Conservation (phyloP, 2,888 invertebrate species). For the Margaritifera margaritifera region DNA sequence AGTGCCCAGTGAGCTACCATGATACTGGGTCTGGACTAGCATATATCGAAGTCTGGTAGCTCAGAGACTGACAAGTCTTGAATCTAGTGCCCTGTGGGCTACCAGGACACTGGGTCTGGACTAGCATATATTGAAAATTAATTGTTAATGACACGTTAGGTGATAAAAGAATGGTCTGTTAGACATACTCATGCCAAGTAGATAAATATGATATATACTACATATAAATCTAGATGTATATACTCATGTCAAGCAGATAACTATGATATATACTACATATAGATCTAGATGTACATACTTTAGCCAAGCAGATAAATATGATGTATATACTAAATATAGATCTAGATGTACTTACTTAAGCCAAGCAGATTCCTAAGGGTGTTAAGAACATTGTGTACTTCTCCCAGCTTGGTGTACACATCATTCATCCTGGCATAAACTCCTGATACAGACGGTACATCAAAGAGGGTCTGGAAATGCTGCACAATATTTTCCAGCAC, state of each 20-base stretch:
- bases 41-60: too few species aligned
- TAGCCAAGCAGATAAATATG: constrained; percentile 65
- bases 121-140: too few species aligned
- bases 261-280: not conserved
- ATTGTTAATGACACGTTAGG: too few species aligned
- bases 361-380: constrained; percentile 65
- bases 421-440: constrained; percentile 71
- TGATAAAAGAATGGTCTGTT: too few species aligned
- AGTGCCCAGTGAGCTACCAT: too few species aligned
- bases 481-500: constrained; percentile 65
- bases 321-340: not conserved
- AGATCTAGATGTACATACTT: constrained; percentile 39
- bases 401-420: constrained; percentile 66
- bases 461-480: constrained; percentile 71
- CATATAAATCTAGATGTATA: constrained; percentile 7
- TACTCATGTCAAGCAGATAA: constrained; percentile 66
- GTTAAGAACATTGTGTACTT: constrained; percentile 66
- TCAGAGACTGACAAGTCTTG: too few species aligned
- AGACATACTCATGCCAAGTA: not conserved
- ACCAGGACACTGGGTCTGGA: too few species aligned
- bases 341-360: constrained; percentile 49
- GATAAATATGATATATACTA: not conserved
- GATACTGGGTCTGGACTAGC: too few species aligned
- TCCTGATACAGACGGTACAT: constrained; percentile 64
- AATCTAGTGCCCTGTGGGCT: too few species aligned